Evolutionary conservation across 1,140 invertebrate genomes (phyloP).

Genomic region (Parasteatoda tepidariorum): DNA sequence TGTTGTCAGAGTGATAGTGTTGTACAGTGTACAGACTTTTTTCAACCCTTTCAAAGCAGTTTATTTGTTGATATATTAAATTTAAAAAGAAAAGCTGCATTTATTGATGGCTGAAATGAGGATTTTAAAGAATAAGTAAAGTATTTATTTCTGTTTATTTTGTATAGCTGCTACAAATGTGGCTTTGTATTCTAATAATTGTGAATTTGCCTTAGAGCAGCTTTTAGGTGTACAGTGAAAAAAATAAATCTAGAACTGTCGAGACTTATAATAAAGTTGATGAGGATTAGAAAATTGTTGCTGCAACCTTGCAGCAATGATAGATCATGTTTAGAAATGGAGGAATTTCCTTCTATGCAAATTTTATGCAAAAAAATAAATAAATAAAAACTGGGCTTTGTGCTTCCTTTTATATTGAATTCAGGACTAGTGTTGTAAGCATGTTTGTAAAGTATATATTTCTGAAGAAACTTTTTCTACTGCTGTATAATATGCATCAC

Average conservation of each 20-base stretch:
- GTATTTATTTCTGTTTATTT: slow-evolving; percentile 56
- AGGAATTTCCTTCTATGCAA: slow-evolving; percentile 36
- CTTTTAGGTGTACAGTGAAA: slow-evolving; percentile 58
- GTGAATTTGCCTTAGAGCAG: slow-evolving; percentile 59
- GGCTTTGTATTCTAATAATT: slow-evolving; percentile 56
- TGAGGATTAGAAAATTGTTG: not conserved
- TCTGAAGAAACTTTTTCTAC: slow-evolving; percentile 58
- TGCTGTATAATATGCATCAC: slow-evolving; percentile 50
- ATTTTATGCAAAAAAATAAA: slow-evolving; percentile 47
- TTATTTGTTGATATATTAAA: slow-evolving; percentile 42
- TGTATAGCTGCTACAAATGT: slow-evolving; percentile 53
- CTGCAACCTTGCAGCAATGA: slow-evolving; percentile 35
- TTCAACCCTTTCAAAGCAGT: slow-evolving; percentile 40
- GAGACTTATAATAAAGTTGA: not conserved
- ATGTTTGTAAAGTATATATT: slow-evolving; percentile 61
- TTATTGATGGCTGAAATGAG: slow-evolving; percentile 48
- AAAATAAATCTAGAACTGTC: slow-evolving; percentile 54
- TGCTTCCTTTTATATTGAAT: slow-evolving; percentile 61
- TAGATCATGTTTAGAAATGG: slow-evolving; percentile 55
- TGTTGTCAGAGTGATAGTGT: slow-evolving; percentile 60
- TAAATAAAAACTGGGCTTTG: slow-evolving; percentile 57
- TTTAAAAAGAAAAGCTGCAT: slow-evolving; percentile 31
- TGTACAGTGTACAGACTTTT: slow-evolving; percentile 60
- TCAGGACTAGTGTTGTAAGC: slow-evolving; percentile 55
- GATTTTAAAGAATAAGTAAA: slow-evolving; percentile 23